phyloP scores from a whole-genome alignment of 2,797 vertebrate genomes.

The Poecilia velifera region DNA sequence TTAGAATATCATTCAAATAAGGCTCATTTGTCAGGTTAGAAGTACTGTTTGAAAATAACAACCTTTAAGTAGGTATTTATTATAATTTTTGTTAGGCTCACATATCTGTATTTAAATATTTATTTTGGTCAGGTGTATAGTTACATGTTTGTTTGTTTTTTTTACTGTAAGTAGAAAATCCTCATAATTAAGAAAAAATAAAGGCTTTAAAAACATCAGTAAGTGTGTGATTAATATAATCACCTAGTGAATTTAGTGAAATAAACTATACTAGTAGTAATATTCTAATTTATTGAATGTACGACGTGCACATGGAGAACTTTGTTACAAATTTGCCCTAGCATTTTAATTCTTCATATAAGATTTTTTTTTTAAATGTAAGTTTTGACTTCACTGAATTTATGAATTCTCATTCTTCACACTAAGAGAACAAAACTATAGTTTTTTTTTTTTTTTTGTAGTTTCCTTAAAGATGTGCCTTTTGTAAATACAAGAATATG shows the following conservation, averaged over 20 bases:
- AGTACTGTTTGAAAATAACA: background rate
- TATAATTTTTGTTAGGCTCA: background rate
- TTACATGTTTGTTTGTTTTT: background rate
- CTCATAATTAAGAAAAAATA: background rate
- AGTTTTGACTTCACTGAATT: background rate
- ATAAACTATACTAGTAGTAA: background rate
- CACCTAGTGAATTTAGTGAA: background rate
- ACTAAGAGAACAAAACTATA: background rate
- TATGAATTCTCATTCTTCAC: background rate
- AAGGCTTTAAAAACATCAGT: background rate
- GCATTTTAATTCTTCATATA: background rate
- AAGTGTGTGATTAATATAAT: background rate
- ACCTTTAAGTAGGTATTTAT: background rate
- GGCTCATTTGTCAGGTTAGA: background rate
- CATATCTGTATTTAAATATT: background rate
- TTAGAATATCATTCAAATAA: background rate
- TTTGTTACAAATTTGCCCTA: background rate
- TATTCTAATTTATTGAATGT: background rate
- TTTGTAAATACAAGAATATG: background rate
- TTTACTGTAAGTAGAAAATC: background rate
- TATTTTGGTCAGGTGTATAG: background rate
- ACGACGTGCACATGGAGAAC: background rate
- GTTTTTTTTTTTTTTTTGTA: background rate
- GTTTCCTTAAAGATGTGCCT: background rate
- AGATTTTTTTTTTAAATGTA: background rate